Conservation (phyloP, 2,888 invertebrate genomes). For the Alloscopus bannaensis region DNA sequence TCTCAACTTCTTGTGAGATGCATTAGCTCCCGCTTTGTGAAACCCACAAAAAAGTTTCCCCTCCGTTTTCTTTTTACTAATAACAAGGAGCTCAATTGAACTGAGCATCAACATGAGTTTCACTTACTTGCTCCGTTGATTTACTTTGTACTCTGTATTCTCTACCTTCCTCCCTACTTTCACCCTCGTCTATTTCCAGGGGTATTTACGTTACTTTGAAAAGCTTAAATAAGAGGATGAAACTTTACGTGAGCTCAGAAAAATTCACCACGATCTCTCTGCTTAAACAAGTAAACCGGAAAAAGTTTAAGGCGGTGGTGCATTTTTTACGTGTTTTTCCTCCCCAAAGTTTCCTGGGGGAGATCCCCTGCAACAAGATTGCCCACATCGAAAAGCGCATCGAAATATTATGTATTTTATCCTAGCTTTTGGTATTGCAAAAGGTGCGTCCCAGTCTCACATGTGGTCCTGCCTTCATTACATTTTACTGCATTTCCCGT, state of each 20-base stretch:
- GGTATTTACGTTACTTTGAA: conserved; percentile 29
- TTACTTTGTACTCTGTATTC: conserved; percentile 35
- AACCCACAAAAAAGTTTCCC: conserved; percentile 21
- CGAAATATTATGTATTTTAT: too few species aligned
- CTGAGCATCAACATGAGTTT: conserved; percentile 22
- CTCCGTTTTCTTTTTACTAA: conserved; percentile 24
- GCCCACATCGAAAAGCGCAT: too few species aligned
- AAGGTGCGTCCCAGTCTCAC: too few species aligned
- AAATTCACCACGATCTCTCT: conserved; percentile 2
- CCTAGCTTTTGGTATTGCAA: too few species aligned
- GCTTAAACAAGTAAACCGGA: conserved; percentile 12
- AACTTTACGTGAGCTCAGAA: conserved; percentile 7
- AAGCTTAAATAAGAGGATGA: conserved; percentile 29
- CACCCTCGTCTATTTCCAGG: conserved; percentile 19
- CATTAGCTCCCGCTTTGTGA: conserved; percentile 30
- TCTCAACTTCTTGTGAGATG: conserved; percentile 9
- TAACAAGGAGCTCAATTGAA: conserved; percentile 37
- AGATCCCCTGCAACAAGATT: too few species aligned
- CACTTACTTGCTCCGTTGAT: conserved; percentile 36
- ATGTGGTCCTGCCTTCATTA: neutral
- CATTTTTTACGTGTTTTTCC: neutral
- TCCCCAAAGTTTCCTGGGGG: too few species aligned
- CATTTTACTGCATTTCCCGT: neutral
- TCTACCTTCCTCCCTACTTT: conserved; percentile 15
- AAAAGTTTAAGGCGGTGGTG: neutral